These are phyloP conservation scores for Myotis pilosus DNA, from an alignment of 2,797 vertebrate genomes.

Conservation along the genomic window DNA sequence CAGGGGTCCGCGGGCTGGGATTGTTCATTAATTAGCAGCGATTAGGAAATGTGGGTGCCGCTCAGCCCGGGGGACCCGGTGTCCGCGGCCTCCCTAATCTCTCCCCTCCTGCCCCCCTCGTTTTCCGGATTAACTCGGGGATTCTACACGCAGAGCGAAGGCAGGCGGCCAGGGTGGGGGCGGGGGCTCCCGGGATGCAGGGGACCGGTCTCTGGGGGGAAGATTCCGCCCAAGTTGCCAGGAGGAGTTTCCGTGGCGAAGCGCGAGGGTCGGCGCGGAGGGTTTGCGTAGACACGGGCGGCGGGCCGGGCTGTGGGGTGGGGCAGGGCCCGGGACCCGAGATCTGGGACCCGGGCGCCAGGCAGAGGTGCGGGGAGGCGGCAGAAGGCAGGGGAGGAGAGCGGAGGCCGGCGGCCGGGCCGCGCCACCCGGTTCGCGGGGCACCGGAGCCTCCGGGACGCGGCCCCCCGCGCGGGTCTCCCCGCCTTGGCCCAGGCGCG, in stretches of 20 bases:
- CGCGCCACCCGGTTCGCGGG: background rate
- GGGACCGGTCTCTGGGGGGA: conserved; percentile 53
- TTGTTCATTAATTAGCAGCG: conserved; percentile 71
- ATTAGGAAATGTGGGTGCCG: conserved; percentile 66
- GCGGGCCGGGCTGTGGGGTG: background rate
- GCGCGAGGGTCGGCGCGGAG: conserved; percentile 16
- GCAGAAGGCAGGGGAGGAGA: background rate
- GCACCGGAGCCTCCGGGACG: conserved; percentile 77
- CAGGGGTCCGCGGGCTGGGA: conserved; percentile 59
- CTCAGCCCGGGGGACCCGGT: background rate
- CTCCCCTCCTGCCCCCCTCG: background rate
- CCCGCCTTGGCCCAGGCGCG: background rate
- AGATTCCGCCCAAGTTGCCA: conserved; percentile 63
- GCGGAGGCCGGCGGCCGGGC: conserved; percentile 17
- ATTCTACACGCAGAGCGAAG: background rate
- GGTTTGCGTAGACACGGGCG: background rate
- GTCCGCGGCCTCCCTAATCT: background rate
- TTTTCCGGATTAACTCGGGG: conserved; percentile 53
- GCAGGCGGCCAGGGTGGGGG: conserved; percentile 46
- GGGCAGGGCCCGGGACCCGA: background rate
- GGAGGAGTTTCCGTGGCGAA: conserved; percentile 56
- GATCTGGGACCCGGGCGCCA: background rate
- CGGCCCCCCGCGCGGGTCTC: conserved; percentile 64
- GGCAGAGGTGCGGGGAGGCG: background rate
- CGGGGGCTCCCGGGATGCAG: conserved; percentile 45